Conservation (phyloP, 2,888 invertebrate genomes). For the Blastobasis adustella region DNA sequence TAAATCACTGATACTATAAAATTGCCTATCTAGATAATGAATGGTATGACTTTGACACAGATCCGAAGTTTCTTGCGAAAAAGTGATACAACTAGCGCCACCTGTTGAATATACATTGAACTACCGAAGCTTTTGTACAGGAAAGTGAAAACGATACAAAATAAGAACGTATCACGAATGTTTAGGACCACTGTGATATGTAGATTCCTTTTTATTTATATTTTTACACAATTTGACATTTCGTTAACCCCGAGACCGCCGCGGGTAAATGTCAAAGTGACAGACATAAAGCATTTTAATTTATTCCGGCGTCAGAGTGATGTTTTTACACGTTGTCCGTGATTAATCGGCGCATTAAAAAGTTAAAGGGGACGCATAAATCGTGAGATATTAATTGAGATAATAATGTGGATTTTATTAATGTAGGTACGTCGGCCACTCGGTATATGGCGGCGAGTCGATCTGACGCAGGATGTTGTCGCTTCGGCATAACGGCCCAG, state of each 20-base stretch:
- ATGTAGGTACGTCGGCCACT: conserved; percentile 9
- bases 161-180: too few species aligned
- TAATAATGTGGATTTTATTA: conserved; percentile 45
- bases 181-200: too few species aligned
- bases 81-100: conserved; percentile 38
- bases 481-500: too few species aligned
- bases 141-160: too few species aligned
- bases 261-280: conserved; percentile 1
- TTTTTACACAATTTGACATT: not conserved
- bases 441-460: too few species aligned
- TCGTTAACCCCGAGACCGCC: conserved; percentile 16
- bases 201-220: too few species aligned
- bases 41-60: conserved; percentile 51
- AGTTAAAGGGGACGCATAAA: conserved; percentile 40
- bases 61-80: conserved; percentile 15
- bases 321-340: conserved; percentile 30
- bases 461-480: too few species aligned
- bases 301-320: conserved; percentile 20
- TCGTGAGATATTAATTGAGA: conserved; percentile 33
- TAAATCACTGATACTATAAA: conserved; percentile 44
- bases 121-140: conserved; percentile 12
- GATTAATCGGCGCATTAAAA: conserved; percentile 42
- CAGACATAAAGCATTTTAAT: conserved; percentile 6
- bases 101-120: conserved; percentile 31
- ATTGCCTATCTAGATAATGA: conserved; percentile 36